Conservation (phyloP, 2,888 invertebrate genomes). For the Petrophora chlorosata region DNA sequence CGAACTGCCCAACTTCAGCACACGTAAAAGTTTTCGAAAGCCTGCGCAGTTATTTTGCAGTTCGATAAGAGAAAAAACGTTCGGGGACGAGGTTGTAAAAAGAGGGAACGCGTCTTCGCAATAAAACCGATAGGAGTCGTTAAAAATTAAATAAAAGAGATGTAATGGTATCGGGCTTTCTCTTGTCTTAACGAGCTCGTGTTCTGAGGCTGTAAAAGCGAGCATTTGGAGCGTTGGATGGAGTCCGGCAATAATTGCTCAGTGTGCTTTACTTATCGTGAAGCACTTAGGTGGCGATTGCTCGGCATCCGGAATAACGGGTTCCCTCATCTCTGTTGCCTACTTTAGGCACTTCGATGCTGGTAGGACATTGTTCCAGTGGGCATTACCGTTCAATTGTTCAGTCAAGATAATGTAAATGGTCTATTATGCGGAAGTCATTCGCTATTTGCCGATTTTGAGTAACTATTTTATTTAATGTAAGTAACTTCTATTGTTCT, state of each 20-base stretch:
- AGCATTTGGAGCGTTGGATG: slow-evolving; percentile 30
- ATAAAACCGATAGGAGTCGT: slow-evolving; percentile 40
- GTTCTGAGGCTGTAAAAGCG: slow-evolving; percentile 48
- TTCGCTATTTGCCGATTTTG: background rate
- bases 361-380: slow-evolving; percentile 11
- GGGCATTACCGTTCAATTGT: slow-evolving; percentile 11
- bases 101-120: slow-evolving; percentile 32
- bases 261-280: slow-evolving; percentile 36
- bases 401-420: slow-evolving; percentile 14
- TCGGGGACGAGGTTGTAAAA: slow-evolving; percentile 24
- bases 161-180: slow-evolving; percentile 45
- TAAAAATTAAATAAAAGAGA: slow-evolving; percentile 42
- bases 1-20: slow-evolving; percentile 57
- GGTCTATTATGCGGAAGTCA: slow-evolving; percentile 1
- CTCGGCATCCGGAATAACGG: slow-evolving; percentile 20
- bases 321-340: slow-evolving; percentile 15
- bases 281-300: slow-evolving; percentile 35
- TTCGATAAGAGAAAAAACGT: slow-evolving; percentile 25
- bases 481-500: background rate
- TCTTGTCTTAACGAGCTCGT: slow-evolving; percentile 47
- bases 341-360: slow-evolving; percentile 3
- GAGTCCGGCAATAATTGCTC: slow-evolving; percentile 41
- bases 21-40: slow-evolving; percentile 64
- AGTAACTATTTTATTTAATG: background rate
- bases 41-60: slow-evolving; percentile 27